Percentiles rank a stretch among this genome's conserved stretches.
Evolutionary conservation across 1,140 invertebrate species (phyloP).

Genomic region (Drosophila ironensis): DNA sequence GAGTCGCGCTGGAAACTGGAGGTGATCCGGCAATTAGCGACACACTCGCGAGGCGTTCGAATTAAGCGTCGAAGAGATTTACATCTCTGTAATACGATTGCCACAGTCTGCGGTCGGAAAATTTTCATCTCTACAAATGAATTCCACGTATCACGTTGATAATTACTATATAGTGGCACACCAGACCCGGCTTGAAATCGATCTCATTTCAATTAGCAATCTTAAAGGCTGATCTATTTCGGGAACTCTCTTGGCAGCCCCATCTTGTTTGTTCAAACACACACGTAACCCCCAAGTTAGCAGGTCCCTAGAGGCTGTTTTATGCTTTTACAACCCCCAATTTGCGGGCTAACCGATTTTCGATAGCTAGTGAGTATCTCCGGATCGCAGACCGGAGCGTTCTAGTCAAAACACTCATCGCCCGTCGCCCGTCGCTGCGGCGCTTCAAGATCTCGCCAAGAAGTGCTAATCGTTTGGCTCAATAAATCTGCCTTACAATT

Average conservation of each 20-base stretch:
- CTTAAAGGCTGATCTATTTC: too few species aligned
- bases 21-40: conserved; percentile 70
- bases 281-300: too few species aligned
- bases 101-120: not conserved
- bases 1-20: not conserved
- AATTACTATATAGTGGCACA: too few species aligned
- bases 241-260: too few species aligned
- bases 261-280: too few species aligned
- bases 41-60: conserved; percentile 2
- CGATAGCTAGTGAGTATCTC: conserved; percentile 6
- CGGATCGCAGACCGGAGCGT: not conserved
- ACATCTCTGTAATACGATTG: conserved; percentile 12
- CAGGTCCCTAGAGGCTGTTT: not conserved
- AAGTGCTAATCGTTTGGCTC: conserved; percentile 71
- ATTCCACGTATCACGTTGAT: too few species aligned
- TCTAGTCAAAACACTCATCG: conserved; percentile 17
- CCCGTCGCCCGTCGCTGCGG: not conserved
- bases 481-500: conserved; percentile 69
- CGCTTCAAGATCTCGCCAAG: conserved; percentile 57
- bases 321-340: conserved; percentile 16
- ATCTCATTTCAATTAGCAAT: too few species aligned
- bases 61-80: conserved; percentile 1
- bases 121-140: too few species aligned
- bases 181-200: too few species aligned
- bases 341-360: conserved; percentile 25